Evolutionary conservation across 2,888 invertebrate genomes (phyloP).

Genomic region (Tolmerus cingulatus): DNA sequence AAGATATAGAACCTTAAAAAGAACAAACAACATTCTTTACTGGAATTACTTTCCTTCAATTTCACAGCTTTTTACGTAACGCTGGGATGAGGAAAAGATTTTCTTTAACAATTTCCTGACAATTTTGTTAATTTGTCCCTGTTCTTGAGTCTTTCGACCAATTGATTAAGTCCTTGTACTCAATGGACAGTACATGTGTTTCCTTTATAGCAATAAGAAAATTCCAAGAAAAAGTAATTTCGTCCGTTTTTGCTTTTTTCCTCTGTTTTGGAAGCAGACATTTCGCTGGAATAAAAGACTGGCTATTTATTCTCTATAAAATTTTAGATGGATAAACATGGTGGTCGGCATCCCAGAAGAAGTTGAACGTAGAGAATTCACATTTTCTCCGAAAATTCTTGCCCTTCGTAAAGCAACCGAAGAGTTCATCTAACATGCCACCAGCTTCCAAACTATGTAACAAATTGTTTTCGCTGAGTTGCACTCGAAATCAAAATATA

Average conservation of each 20-base stretch:
- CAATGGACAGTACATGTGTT: neutral
- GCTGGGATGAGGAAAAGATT: neutral
- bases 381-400: neutral
- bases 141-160: neutral
- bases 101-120: neutral
- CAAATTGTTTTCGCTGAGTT: neutral
- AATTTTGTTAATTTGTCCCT: neutral
- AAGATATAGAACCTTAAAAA: neutral
- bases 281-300: neutral
- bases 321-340: neutral
- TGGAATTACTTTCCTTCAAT: neutral
- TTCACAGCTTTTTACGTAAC: neutral
- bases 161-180: neutral
- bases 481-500: constrained; percentile 18
- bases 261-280: neutral
- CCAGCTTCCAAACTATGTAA: neutral
- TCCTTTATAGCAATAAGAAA: neutral
- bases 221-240: neutral
- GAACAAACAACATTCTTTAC: neutral
- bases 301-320: neutral
- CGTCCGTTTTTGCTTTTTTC: neutral
- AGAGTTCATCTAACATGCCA: neutral
- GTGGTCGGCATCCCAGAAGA: neutral
- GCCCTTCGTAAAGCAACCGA: neutral
- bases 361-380: neutral